Evolutionary conservation across 92 coral and sea anemone species (phyloP).

Genomic region (Zoanthus sansibaricus): DNA sequence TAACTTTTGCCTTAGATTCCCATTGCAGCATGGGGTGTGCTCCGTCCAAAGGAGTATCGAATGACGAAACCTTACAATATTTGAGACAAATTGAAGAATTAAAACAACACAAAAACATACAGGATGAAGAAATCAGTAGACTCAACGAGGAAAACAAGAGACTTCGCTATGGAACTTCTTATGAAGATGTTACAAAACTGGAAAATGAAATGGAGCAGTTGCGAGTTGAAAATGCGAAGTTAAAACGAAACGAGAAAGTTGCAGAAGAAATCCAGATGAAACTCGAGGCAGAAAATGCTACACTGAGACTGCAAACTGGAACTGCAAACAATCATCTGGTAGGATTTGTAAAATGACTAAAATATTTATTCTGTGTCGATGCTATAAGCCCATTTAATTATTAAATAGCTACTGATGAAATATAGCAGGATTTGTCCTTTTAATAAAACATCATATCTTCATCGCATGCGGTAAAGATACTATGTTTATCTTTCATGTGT

Average conservation of each 20-base stretch:
- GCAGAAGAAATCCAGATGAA: background rate
- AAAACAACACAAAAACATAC: background rate
- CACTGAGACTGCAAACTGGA: background rate
- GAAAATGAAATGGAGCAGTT: conserved; percentile 35
- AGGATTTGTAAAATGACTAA: background rate
- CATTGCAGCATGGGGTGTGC: conserved; percentile 29
- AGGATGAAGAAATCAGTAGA: conserved; percentile 17
- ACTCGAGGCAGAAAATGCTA: conserved; percentile 21
- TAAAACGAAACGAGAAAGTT: background rate
- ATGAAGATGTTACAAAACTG: conserved; percentile 10
- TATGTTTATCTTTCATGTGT: no score
- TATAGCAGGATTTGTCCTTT: no score
- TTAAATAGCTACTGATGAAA: no score
- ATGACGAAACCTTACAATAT: background rate
- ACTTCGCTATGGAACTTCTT: conserved; percentile 26
- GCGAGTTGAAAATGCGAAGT: conserved; percentile 4
- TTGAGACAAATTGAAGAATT: conserved; percentile 27
- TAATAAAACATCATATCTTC: no score
- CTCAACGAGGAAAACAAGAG: conserved; percentile 37
- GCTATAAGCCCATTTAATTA: no score
- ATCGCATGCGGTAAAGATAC: no score
- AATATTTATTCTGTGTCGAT: background rate
- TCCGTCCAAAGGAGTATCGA: conserved; percentile 8
- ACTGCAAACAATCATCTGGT: background rate
- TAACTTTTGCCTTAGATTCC: background rate